Percentiles rank a stretch among this genome's conserved stretches.
phyloP scores from a whole-genome alignment of 2,888 invertebrate species.

The Prenolepis imparis region DNA sequence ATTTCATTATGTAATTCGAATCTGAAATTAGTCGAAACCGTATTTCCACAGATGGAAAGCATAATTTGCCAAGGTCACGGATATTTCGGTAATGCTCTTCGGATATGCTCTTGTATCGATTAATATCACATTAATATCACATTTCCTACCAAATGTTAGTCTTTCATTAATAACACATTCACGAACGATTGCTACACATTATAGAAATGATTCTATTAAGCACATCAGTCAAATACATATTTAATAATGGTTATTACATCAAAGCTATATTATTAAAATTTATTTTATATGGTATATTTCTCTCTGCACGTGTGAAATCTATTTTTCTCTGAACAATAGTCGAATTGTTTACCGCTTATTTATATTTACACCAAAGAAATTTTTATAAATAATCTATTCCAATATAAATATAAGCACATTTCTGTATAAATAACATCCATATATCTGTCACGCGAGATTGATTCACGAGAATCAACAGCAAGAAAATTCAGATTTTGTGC shows the following conservation, averaged over 20 bases:
- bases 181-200: not conserved
- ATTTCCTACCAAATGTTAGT: not conserved
- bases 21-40: conserved; percentile 15
- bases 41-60: conserved; percentile 3
- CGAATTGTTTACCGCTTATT: conserved; percentile 8
- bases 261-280: conserved; percentile 11
- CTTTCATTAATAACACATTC: conserved; percentile 12
- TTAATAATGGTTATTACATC: not conserved
- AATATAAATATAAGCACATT: not conserved
- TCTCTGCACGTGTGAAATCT: not conserved
- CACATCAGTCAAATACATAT: not conserved
- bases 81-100: conserved; percentile 18
- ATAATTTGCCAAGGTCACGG: not conserved
- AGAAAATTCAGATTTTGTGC: conserved; percentile 20
- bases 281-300: not conserved
- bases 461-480: conserved; percentile 40
- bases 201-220: not conserved
- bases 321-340: not conserved
- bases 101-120: not conserved
- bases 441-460: conserved; percentile 39
- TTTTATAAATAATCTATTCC: not conserved
- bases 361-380: not conserved
- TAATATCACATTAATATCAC: not conserved
- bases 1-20: conserved; percentile 2
- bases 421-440: conserved; percentile 10